A percentile compares a stretch with the other conserved stretches of the same genome.
phyloP scores from a whole-genome alignment of 37 sponge, comb jelly and placozoan genomes.

The Cladorhizidae sp. region DNA sequence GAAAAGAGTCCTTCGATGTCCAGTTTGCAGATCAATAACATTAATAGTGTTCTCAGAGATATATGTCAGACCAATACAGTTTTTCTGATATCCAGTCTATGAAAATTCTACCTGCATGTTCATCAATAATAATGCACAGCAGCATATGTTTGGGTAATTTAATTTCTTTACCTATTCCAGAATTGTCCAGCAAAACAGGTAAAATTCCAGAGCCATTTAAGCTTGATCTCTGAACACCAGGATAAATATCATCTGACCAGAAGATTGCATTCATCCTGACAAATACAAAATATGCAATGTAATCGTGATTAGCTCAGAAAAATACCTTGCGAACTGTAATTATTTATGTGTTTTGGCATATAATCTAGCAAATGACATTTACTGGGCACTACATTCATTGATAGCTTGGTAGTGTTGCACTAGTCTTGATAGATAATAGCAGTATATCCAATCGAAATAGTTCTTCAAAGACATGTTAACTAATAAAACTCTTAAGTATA shows the following conservation, averaged over 20 bases:
- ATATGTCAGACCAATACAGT: slow-evolving; percentile 79
- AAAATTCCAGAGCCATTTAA: neutral
- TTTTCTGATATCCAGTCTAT: slow-evolving; percentile 68
- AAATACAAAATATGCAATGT: neutral
- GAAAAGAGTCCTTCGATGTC: neutral
- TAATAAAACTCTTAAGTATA: no score
- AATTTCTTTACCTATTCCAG: no score
- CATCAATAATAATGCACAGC: neutral
- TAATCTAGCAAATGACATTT: no score
- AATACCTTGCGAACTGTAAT: no score
- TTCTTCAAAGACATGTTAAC: no score
- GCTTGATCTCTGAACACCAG: neutral
- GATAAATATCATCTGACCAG: neutral
- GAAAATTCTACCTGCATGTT: slow-evolving; percentile 45
- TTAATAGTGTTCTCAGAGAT: neutral
- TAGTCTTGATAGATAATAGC: no score
- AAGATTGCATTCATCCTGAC: neutral
- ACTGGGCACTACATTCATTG: no score
- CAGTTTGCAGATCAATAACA: slow-evolving; percentile 14
- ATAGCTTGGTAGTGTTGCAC: no score
- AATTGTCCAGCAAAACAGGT: no score
- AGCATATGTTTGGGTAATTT: no score
- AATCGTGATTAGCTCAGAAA: neutral
- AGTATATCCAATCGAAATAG: no score
- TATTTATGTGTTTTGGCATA: no score